These are phyloP conservation scores for Tapirus indicus DNA, from an alignment of 2,797 vertebrate species.

Conservation along the genomic window DNA sequence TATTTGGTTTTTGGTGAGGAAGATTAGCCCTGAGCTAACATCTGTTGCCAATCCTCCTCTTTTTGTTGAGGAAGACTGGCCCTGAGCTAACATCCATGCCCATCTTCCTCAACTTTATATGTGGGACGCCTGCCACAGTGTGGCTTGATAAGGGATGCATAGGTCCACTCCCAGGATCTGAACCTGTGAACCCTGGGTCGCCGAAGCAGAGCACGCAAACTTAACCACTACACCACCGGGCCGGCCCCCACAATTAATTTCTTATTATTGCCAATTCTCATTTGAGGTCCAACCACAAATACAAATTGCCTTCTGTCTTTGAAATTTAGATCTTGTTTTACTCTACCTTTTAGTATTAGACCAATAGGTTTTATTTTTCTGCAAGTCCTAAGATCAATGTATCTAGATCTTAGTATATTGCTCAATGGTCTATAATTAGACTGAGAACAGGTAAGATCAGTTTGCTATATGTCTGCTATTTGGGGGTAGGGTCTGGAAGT, in stretches of 20 bases:
- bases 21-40: too few relatives aligned
- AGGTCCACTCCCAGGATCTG: too few relatives aligned
- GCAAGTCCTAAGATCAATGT: neutral
- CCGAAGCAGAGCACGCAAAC: too few relatives aligned
- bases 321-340: neutral
- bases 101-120: too few relatives aligned
- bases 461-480: neutral
- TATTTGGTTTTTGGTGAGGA: too few relatives aligned
- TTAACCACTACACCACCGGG: too few relatives aligned
- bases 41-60: too few relatives aligned
- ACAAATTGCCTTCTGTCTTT: neutral
- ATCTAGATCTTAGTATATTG: neutral
- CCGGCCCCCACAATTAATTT: neutral
- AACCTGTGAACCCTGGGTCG: too few relatives aligned
- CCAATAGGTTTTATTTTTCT: neutral
- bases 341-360: neutral
- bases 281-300: neutral
- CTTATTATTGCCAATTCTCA: neutral
- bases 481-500: neutral
- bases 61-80: too few relatives aligned
- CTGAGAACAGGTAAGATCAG: neutral
- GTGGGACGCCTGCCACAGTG: too few relatives aligned
- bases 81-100: too few relatives aligned
- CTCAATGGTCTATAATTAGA: neutral
- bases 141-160: too few relatives aligned